Percentiles rank a stretch among this genome's conserved stretches.
These are phyloP conservation scores for Eleutherodactylus coqui DNA, from an alignment of 2,797 vertebrate species.

Conservation along the genomic window DNA sequence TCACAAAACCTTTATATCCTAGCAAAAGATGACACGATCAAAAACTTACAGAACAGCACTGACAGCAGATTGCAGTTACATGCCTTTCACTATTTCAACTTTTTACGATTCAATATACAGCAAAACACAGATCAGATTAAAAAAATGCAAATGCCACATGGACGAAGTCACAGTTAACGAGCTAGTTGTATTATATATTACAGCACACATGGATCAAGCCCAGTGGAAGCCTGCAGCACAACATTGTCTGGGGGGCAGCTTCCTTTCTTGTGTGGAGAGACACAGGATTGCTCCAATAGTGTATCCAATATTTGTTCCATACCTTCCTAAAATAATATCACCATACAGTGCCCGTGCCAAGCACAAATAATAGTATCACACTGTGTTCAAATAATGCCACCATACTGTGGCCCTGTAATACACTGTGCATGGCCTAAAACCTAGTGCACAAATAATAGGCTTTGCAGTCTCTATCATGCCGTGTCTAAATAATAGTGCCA, in stretches of 20 bases:
- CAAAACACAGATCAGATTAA: too few species aligned
- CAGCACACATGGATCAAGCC: background rate
- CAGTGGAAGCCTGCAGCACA: background rate
- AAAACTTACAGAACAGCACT: too few species aligned
- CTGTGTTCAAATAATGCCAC: background rate
- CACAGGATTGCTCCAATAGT: background rate
- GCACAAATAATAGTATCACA: background rate
- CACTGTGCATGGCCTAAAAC: too few species aligned
- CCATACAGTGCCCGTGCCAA: background rate
- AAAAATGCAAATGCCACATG: too few species aligned
- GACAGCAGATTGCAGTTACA: too few species aligned
- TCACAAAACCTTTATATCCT: too few species aligned
- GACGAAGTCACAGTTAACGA: too few species aligned
- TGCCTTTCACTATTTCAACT: too few species aligned
- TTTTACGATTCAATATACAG: too few species aligned
- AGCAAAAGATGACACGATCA: too few species aligned
- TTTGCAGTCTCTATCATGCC: background rate
- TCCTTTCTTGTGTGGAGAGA: background rate
- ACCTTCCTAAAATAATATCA: background rate
- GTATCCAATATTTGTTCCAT: background rate
- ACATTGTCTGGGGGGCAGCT: background rate
- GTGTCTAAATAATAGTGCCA: background rate
- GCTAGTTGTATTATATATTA: background rate
- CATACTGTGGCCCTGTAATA: too few species aligned
- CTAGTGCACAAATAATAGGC: background rate